Evolutionary conservation across 2,888 invertebrate genomes (phyloP).

Genomic region (Dendrolimus pini): DNA sequence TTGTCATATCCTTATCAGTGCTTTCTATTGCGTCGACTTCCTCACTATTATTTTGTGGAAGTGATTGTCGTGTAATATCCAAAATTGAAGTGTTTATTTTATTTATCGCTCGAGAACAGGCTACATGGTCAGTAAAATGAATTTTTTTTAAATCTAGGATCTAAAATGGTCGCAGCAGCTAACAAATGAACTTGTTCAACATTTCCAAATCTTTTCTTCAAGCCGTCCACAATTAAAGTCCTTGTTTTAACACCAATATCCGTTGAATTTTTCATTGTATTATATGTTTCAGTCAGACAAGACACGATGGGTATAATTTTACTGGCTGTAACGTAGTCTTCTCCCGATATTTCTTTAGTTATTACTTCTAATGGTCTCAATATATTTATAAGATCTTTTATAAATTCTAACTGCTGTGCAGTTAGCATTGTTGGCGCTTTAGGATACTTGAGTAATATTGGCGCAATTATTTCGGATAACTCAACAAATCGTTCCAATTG

Average conservation of each 20-base stretch:
- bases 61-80: constrained; percentile 15
- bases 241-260: constrained; percentile 18
- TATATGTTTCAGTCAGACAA: constrained; percentile 24
- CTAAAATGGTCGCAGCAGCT: constrained; percentile 4
- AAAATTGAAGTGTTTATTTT: constrained; percentile 20
- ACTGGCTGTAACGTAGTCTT: too few relatives aligned
- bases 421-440: constrained; percentile 25
- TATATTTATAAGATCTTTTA: constrained; percentile 22
- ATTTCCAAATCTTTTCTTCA: constrained; percentile 5
- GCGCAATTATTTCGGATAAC: constrained; percentile 21
- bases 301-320: constrained; percentile 17
- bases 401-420: constrained; percentile 18
- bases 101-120: constrained; percentile 3
- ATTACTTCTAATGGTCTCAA: constrained; percentile 24
- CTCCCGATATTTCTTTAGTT: constrained; percentile 17
- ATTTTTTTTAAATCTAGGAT: constrained; percentile 5
- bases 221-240: constrained; percentile 12
- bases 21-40: constrained; percentile 15
- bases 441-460: constrained; percentile 23
- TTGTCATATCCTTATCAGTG: constrained; percentile 11
- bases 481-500: constrained; percentile 20
- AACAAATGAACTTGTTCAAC: constrained; percentile 6
- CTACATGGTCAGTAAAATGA: constrained; percentile 7
- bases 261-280: constrained; percentile 19
- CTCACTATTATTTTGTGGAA: constrained; percentile 20